A percentile compares a stretch with the other conserved stretches of the same genome.
These are phyloP conservation scores for Poeciliopsis turneri DNA, from an alignment of 2,797 vertebrate species.

Conservation along the genomic window DNA sequence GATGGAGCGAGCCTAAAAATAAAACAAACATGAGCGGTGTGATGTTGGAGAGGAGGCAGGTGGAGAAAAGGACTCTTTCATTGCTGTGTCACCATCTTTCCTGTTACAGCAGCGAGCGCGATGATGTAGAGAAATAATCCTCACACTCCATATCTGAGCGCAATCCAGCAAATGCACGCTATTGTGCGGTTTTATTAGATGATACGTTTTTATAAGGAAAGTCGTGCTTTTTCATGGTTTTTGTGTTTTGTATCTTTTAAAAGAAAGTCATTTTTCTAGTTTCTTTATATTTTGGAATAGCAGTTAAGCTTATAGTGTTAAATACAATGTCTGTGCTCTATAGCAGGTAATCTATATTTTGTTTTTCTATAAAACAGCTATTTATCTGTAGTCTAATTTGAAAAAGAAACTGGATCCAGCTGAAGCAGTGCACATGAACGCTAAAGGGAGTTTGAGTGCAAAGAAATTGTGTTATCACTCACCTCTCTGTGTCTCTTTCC, in stretches of 20 bases:
- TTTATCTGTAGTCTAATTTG: neutral
- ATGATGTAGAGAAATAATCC: slow-evolving; percentile 48
- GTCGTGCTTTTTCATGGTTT: neutral
- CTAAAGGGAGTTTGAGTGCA: slow-evolving; percentile 3
- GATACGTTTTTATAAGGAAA: neutral
- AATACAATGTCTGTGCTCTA: neutral
- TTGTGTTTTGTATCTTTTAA: neutral
- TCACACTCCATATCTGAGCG: slow-evolving; percentile 12
- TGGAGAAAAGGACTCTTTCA: slow-evolving; percentile 49
- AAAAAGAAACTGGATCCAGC: neutral
- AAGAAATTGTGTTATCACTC: slow-evolving; percentile 42
- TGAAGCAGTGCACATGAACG: slow-evolving; percentile 12
- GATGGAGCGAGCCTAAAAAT: slow-evolving; percentile 16
- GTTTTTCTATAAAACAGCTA: neutral
- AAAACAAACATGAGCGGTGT: slow-evolving; percentile 22
- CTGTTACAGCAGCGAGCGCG: slow-evolving; percentile 39
- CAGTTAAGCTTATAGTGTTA: neutral
- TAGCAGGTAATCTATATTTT: neutral
- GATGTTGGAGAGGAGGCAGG: slow-evolving; percentile 31
- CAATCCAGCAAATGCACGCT: slow-evolving; percentile 8
- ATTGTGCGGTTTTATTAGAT: neutral
- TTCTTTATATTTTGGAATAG: neutral
- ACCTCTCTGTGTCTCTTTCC: slow-evolving; percentile 14
- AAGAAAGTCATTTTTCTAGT: neutral
- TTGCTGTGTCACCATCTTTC: slow-evolving; percentile 67